These are phyloP conservation scores for Leptobrachium leishanense DNA, from an alignment of 2,113 vertebrate genomes.

Conservation along the genomic window DNA sequence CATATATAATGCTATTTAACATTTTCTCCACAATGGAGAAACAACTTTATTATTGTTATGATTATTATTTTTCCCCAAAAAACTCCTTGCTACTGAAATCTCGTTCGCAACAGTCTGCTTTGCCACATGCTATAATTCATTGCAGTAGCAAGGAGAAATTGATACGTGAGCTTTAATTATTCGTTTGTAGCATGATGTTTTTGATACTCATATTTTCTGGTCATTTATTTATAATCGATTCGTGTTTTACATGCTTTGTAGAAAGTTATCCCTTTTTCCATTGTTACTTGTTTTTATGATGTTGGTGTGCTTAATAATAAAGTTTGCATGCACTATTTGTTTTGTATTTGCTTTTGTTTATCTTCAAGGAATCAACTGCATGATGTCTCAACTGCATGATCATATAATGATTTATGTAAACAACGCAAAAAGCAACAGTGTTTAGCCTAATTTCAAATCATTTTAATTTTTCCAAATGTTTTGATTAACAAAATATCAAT, in stretches of 20 bases:
- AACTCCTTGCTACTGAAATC: constrained; percentile 31
- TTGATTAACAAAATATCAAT: no score
- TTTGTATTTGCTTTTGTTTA: constrained; percentile 63
- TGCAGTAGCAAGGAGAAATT: constrained; percentile 49
- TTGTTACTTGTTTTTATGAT: constrained; percentile 53
- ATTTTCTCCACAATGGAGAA: no score
- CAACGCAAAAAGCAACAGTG: constrained; percentile 9
- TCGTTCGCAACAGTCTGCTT: constrained; percentile 30
- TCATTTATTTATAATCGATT: constrained; percentile 21
- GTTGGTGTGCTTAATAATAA: constrained; percentile 64
- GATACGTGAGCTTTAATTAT: constrained; percentile 22
- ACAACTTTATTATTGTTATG: neutral
- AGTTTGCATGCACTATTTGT: constrained; percentile 71
- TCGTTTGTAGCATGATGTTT: neutral
- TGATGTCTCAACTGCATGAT: constrained; percentile 50
- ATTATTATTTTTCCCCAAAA: no score
- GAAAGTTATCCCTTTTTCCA: constrained; percentile 41
- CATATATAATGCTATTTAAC: no score
- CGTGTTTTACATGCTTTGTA: neutral
- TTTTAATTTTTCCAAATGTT: no score
- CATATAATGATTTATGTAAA: constrained; percentile 7
- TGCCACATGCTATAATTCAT: constrained; percentile 45
- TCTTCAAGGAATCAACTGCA: constrained; percentile 56
- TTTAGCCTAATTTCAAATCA: no score
- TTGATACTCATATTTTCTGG: constrained; percentile 24